Percentiles rank a stretch among this genome's conserved stretches.
These are phyloP conservation scores for Diorhabda sublineata DNA, from an alignment of 1,140 invertebrate genomes.

Conservation along the genomic window DNA sequence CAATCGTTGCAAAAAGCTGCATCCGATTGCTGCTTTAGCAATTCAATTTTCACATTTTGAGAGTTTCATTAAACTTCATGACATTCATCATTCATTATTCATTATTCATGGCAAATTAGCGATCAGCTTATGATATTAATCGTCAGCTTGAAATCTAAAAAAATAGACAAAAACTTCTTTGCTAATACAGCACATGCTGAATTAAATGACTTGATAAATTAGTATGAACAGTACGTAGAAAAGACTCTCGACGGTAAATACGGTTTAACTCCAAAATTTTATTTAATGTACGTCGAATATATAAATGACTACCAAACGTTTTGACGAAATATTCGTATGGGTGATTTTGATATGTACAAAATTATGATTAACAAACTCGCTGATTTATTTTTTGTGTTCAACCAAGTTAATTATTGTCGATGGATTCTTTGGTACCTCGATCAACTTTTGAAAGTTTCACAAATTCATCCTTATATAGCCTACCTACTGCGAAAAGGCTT, in stretches of 20 bases:
- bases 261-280: not conserved
- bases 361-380: slow-evolving; percentile 2
- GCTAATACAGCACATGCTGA: not conserved
- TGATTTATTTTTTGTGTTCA: slow-evolving; percentile 12
- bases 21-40: not conserved
- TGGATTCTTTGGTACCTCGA: not conserved
- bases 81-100: no score
- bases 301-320: not conserved
- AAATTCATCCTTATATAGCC: slow-evolving; percentile 1
- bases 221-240: slow-evolving; percentile 3
- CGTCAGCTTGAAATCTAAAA: not conserved
- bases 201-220: not conserved
- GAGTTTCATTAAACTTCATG: no score
- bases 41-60: not conserved
- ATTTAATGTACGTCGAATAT: not conserved
- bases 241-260: not conserved
- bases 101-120: no score
- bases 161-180: no score
- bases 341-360: slow-evolving; percentile 15
- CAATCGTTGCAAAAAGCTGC: slow-evolving; percentile 35
- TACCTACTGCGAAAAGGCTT: not conserved
- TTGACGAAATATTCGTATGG: slow-evolving; percentile 5
- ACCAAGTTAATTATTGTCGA: not conserved
- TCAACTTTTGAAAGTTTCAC: not conserved
- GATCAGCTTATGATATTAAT: no score